These are phyloP conservation scores for Tragelaphus buxtoni DNA, from an alignment of 2,113 vertebrate species.

Conservation along the genomic window DNA sequence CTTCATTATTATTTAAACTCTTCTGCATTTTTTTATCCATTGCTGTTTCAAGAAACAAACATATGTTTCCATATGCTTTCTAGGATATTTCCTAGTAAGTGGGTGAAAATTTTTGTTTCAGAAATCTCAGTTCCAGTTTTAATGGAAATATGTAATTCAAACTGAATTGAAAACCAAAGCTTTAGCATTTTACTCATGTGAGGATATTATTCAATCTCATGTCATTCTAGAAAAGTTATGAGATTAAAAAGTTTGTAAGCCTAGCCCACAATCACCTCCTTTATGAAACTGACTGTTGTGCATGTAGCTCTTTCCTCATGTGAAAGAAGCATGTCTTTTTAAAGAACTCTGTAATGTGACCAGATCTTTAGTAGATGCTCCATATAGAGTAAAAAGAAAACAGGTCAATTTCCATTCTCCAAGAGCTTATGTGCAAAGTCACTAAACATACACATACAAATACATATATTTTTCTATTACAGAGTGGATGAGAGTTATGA, in stretches of 20 bases:
- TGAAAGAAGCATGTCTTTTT: not conserved
- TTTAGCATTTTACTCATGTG: not conserved
- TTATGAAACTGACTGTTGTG: not conserved
- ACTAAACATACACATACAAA: not conserved
- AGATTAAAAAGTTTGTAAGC: not conserved
- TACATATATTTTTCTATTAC: not conserved
- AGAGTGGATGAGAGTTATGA: not conserved
- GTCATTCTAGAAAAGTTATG: conserved; percentile 24
- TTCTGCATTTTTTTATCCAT: too few species aligned
- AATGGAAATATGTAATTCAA: not conserved
- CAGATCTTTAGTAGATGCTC: not conserved
- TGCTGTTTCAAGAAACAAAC: too few species aligned
- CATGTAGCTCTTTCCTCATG: not conserved
- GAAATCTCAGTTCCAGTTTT: not conserved
- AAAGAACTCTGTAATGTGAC: not conserved
- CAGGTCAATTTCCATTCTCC: not conserved
- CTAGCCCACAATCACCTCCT: not conserved
- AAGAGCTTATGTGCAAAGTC: not conserved
- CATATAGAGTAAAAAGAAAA: not conserved
- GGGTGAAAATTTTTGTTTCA: not conserved
- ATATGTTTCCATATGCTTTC: too few species aligned
- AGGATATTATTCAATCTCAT: conserved; percentile 5
- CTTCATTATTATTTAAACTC: too few species aligned
- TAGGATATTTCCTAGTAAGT: too few species aligned
- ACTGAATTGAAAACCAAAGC: not conserved